Percentiles rank a stretch among this genome's conserved stretches.
These are phyloP conservation scores for Leuctra nigra DNA, from an alignment of 2,888 invertebrate species.

Conservation along the genomic window DNA sequence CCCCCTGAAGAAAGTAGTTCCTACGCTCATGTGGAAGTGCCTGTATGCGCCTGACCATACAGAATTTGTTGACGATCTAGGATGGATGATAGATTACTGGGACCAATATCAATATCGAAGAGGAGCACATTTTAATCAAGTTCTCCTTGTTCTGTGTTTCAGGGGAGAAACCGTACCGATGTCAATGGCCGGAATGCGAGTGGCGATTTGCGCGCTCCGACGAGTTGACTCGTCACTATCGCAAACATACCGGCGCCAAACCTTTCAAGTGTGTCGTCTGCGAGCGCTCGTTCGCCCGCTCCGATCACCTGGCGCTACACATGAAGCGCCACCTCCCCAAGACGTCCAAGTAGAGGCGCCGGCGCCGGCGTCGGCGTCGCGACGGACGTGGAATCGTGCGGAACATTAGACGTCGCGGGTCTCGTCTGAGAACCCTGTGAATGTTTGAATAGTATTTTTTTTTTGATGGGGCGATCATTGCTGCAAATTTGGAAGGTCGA, in stretches of 20 bases:
- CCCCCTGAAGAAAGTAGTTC: too few relatives aligned
- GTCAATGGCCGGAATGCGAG: constrained; percentile 49
- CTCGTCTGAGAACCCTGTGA: neutral
- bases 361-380: neutral
- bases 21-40: too few relatives aligned
- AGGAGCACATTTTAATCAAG: too few relatives aligned
- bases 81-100: too few relatives aligned
- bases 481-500: too few relatives aligned
- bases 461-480: too few relatives aligned
- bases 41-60: too few relatives aligned
- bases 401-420: neutral
- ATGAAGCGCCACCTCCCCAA: constrained; percentile 71
- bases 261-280: constrained; percentile 51
- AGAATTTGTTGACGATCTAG: too few relatives aligned
- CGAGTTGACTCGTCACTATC: constrained; percentile 49
- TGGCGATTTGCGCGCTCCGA: constrained; percentile 53
- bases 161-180: constrained; percentile 52
- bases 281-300: constrained; percentile 49
- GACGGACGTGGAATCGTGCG: neutral
- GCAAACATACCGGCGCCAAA: constrained; percentile 53
- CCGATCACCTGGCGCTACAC: constrained; percentile 53
- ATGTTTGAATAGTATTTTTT: neutral
- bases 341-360: constrained; percentile 62
- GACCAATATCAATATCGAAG: too few relatives aligned
- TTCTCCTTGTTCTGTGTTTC: too few relatives aligned